Conservation (phyloP, 2,113 vertebrate genomes). For the Lepus timidus region DNA sequence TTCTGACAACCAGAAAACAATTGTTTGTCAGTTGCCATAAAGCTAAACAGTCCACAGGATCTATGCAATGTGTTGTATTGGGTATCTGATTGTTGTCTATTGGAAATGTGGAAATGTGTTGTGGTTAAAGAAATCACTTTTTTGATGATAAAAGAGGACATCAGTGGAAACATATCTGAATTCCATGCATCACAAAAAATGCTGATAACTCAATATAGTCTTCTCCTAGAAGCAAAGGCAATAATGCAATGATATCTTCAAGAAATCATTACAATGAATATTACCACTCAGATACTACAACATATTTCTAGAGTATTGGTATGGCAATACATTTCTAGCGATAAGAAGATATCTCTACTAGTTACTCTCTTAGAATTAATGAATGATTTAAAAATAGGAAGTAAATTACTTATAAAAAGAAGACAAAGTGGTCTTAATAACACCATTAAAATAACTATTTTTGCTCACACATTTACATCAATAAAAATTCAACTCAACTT, state of each 20-base stretch:
- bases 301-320: neutral
- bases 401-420: neutral
- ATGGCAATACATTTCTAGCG: neutral
- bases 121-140: neutral
- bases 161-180: constrained; percentile 6
- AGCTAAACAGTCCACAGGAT: neutral
- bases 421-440: neutral
- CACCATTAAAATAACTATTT: neutral
- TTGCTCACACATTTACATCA: neutral
- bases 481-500: neutral
- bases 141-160: neutral
- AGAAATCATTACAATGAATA: neutral
- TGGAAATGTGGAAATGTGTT: neutral
- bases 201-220: constrained; percentile 32
- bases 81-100: neutral
- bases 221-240: constrained; percentile 61
- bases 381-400: neutral
- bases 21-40: neutral
- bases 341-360: neutral
- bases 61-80: neutral
- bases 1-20: constrained; percentile 49
- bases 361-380: neutral
- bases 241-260: constrained; percentile 38
- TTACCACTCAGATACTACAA: neutral
- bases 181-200: constrained; percentile 1